Conservation (phyloP, 1,140 invertebrate species). For the Aphaenogaster rudis region DNA sequence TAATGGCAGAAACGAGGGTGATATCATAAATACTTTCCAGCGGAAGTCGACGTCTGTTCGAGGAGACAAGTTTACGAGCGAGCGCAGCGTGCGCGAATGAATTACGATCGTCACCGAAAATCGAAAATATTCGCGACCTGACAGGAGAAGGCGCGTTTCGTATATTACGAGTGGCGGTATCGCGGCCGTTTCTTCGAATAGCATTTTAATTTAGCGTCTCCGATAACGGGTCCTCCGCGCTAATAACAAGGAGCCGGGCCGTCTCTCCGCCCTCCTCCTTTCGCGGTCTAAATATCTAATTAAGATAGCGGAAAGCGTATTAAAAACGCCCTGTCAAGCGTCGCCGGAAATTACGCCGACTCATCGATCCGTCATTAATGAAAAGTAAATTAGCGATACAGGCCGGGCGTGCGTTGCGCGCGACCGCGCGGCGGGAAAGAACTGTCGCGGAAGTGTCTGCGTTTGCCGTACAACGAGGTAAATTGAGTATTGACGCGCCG, state of each 20-base stretch:
- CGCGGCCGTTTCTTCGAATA: slow-evolving; percentile 11
- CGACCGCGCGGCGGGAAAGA: slow-evolving; percentile 21
- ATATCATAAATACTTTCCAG: slow-evolving; percentile 51
- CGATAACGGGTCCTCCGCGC: slow-evolving; percentile 5
- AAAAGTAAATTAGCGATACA: slow-evolving; percentile 57
- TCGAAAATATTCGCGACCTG: slow-evolving; percentile 19
- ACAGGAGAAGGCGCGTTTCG: background rate
- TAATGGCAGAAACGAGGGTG: slow-evolving; percentile 22
- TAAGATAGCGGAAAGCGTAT: slow-evolving; percentile 55
- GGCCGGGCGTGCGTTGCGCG: slow-evolving; percentile 20
- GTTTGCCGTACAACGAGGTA: slow-evolving; percentile 47
- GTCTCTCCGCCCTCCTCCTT: background rate
- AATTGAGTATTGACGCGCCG: slow-evolving; percentile 45
- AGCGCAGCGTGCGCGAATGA: slow-evolving; percentile 41
- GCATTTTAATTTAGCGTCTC: slow-evolving; percentile 44
- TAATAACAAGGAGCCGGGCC: background rate
- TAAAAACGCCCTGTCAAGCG: slow-evolving; percentile 30
- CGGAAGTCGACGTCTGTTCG: slow-evolving; percentile 47
- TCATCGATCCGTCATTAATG: slow-evolving; percentile 59
- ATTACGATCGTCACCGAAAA: slow-evolving; percentile 53
- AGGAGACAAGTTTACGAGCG: slow-evolving; percentile 56
- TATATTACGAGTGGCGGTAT: background rate
- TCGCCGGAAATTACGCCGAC: slow-evolving; percentile 46
- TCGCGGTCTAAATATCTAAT: slow-evolving; percentile 57
- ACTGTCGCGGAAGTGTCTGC: slow-evolving; percentile 39